Conservation (phyloP, 2,888 invertebrate genomes). For the Macrosiphum euphorbiae region DNA sequence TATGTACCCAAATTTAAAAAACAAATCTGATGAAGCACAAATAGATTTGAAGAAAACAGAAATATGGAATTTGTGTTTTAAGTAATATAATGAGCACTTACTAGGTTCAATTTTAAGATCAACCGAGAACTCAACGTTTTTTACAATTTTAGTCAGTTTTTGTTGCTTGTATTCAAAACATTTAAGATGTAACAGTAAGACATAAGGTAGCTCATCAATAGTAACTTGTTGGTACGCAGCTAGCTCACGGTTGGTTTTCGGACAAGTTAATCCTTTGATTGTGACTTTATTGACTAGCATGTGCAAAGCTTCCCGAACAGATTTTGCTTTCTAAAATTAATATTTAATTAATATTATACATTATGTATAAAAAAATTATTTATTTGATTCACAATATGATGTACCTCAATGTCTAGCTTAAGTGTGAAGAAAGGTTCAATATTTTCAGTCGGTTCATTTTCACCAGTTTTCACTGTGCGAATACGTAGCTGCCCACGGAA, state of each 20-base stretch:
- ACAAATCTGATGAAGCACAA: conserved; percentile 27
- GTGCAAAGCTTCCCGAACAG: conserved; percentile 89
- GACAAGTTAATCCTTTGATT: conserved; percentile 87
- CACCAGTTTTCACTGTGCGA: conserved; percentile 79
- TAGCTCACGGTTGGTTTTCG: conserved; percentile 84
- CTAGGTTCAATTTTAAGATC: conserved; percentile 91
- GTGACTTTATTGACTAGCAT: conserved; percentile 82
- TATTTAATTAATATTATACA: conserved; percentile 67
- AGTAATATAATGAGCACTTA: conserved; percentile 72
- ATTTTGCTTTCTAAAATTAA: conserved; percentile 80
- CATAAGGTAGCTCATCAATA: conserved; percentile 89
- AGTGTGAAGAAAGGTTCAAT: conserved; percentile 96
- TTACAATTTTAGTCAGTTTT: conserved; percentile 92
- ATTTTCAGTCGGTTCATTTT: conserved; percentile 84
- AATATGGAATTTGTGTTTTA: conserved; percentile 26
- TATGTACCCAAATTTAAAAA: conserved; percentile 58
- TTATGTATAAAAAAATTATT: not conserved
- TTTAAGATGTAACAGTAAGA: conserved; percentile 92
- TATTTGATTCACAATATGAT: conserved; percentile 58
- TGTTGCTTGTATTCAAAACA: conserved; percentile 91
- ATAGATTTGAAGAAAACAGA: conserved; percentile 47
- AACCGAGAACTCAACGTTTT: conserved; percentile 89
- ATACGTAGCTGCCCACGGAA: conserved; percentile 93
- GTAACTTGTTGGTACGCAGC: conserved; percentile 92
- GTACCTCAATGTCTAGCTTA: conserved; percentile 95